phyloP scores from a whole-genome alignment of 2,888 invertebrate genomes.

The Belgica antarctica region DNA sequence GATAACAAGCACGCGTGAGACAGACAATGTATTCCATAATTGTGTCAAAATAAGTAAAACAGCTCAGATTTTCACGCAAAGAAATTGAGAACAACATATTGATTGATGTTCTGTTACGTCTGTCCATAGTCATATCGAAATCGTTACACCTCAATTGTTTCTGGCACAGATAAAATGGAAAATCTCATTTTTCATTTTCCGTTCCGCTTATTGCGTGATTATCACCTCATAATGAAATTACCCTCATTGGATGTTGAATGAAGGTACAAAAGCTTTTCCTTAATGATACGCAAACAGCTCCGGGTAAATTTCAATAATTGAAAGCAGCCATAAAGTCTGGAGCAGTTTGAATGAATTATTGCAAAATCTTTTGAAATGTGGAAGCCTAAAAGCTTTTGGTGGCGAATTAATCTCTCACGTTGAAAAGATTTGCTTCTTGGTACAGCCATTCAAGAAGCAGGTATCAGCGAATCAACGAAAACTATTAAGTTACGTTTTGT shows the following conservation, averaged over 20 bases:
- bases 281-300: background rate
- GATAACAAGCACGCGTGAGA: too few relatives aligned
- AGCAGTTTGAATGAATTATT: background rate
- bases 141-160: too few relatives aligned
- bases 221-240: too few relatives aligned
- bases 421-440: constrained; percentile 5
- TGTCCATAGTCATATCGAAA: too few relatives aligned
- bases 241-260: background rate
- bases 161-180: too few relatives aligned
- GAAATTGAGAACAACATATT: too few relatives aligned
- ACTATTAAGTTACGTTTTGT: background rate
- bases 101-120: too few relatives aligned
- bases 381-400: background rate
- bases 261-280: background rate
- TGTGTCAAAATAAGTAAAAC: too few relatives aligned
- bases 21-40: too few relatives aligned
- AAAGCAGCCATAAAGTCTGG: constrained; percentile 10
- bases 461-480: background rate
- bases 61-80: too few relatives aligned
- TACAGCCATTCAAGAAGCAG: constrained; percentile 8
- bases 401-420: background rate
- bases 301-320: background rate
- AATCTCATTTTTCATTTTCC: too few relatives aligned
- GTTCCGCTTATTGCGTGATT: too few relatives aligned
- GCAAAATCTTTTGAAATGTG: background rate